Evolutionary conservation across 1,140 invertebrate genomes (phyloP).

Genomic region (Heliconius hewitsoni): DNA sequence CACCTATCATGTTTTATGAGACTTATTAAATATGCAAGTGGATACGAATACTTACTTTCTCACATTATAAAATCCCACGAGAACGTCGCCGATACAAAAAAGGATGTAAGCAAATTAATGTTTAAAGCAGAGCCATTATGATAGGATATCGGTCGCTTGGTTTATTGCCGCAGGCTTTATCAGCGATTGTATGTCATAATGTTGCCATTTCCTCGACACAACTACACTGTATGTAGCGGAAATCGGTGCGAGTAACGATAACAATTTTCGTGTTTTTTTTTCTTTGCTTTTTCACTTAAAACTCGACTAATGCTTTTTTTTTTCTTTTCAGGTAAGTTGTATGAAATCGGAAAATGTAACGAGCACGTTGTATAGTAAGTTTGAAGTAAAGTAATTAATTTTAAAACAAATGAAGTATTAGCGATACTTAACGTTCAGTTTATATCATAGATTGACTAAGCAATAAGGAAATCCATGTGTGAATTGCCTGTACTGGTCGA

Average conservation of each 20-base stretch:
- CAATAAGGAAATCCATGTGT: too few relatives aligned
- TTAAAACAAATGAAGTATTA: not conserved
- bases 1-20: not conserved
- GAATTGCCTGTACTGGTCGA: conserved; percentile 10
- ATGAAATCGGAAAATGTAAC: conserved; percentile 12
- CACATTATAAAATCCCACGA: conserved; percentile 12
- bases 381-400: not conserved
- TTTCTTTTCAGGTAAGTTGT: conserved; percentile 36
- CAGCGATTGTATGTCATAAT: conserved; percentile 35
- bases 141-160: conserved; percentile 30
- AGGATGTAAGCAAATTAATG: conserved; percentile 22
- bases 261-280: conserved; percentile 32
- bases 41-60: not conserved
- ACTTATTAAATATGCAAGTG: not conserved
- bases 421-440: not conserved
- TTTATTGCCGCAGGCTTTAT: conserved; percentile 27
- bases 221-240: conserved; percentile 36
- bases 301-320: conserved; percentile 15
- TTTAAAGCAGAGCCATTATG: conserved; percentile 28
- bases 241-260: conserved; percentile 38
- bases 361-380: not conserved
- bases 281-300: conserved; percentile 31
- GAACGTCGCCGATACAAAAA: conserved; percentile 21
- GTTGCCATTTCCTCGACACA: conserved; percentile 45
- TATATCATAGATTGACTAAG: too few relatives aligned